Conservation (phyloP, 2,888 invertebrate species). For the Galeruca laticollis region DNA sequence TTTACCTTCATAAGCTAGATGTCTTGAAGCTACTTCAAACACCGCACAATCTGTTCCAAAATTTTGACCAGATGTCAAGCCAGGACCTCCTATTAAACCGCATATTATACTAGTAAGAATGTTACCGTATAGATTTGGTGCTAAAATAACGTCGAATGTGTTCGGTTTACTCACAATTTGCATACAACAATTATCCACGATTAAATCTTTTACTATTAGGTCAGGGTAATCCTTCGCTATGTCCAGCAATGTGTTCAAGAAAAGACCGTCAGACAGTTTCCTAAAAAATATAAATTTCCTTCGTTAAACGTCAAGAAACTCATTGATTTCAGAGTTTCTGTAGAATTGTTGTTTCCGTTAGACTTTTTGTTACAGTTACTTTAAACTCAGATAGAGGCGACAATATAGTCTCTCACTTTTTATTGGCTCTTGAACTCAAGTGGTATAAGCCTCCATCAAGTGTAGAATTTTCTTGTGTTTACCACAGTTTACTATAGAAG, state of each 20-base stretch:
- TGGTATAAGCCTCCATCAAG: too few species aligned
- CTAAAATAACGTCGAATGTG: constrained; percentile 59
- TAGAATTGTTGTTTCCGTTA: too few species aligned
- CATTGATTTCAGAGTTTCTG: not conserved
- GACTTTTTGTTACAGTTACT: too few species aligned
- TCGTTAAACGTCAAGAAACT: too few species aligned
- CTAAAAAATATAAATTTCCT: constrained; percentile 48
- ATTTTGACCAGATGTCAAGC: constrained; percentile 58
- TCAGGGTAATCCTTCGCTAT: constrained; percentile 57
- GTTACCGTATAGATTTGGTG: constrained; percentile 62
- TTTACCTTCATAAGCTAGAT: constrained; percentile 48
- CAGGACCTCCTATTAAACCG: constrained; percentile 60
- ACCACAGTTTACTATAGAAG: too few species aligned
- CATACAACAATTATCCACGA: constrained; percentile 60
- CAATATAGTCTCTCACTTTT: too few species aligned
- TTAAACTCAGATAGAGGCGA: too few species aligned
- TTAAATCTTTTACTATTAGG: constrained; percentile 56
- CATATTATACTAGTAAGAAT: constrained; percentile 59
- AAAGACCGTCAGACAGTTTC: constrained; percentile 60
- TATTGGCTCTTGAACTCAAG: too few species aligned
- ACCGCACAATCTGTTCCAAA: constrained; percentile 57
- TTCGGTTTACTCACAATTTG: constrained; percentile 57
- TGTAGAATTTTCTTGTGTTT: too few species aligned
- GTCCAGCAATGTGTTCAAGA: constrained; percentile 56
- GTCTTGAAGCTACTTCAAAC: constrained; percentile 59